Evolutionary conservation across 2,888 invertebrate genomes (phyloP).

Genomic region (Dendrolimus houi): DNA sequence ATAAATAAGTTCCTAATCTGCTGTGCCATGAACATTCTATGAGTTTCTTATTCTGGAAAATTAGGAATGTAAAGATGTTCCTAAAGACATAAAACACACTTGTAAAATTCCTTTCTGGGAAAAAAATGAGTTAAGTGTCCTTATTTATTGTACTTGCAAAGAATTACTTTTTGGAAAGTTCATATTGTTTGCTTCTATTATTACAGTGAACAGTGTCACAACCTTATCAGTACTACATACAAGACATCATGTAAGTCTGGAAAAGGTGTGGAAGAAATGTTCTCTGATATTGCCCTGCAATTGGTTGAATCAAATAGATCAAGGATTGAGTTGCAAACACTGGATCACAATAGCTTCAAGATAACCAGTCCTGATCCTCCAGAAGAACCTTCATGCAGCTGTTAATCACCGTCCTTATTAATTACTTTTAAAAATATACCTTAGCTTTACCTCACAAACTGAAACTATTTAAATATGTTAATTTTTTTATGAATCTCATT

Average conservation of each 20-base stretch:
- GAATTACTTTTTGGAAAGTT: background rate
- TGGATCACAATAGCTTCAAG: constrained; percentile 87
- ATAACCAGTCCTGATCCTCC: constrained; percentile 79
- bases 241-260: constrained; percentile 94
- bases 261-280: constrained; percentile 93
- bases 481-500: background rate
- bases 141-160: too few species aligned
- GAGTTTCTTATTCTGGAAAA: too few species aligned
- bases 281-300: constrained; percentile 89
- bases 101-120: too few species aligned
- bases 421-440: constrained; percentile 13
- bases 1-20: too few species aligned
- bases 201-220: constrained; percentile 92
- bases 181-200: constrained; percentile 6
- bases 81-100: too few species aligned
- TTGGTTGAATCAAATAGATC: constrained; percentile 88
- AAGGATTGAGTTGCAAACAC: constrained; percentile 86
- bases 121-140: too few species aligned
- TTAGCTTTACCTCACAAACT: constrained; percentile 1
- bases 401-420: constrained; percentile 29
- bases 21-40: too few species aligned
- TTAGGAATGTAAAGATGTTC: too few species aligned
- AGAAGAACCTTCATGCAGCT: constrained; percentile 66
- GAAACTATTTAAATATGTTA: background rate
- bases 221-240: constrained; percentile 90